Evolutionary conservation across 2,113 vertebrate species (phyloP).

Genomic region (Cnemophilus loriae): DNA sequence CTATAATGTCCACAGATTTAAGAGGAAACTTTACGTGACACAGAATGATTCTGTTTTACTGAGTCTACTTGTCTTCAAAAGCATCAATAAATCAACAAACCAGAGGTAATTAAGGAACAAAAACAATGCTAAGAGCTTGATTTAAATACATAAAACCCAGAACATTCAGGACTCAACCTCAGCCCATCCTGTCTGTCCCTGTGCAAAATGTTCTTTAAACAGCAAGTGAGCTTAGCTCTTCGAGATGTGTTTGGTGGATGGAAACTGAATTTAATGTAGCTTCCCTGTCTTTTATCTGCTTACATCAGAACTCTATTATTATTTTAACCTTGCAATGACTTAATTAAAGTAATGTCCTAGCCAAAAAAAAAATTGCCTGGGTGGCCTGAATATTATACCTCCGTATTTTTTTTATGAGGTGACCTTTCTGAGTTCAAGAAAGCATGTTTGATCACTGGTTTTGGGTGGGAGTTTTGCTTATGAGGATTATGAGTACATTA

Average conservation of each 20-base stretch:
- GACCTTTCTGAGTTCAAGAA: constrained; percentile 49
- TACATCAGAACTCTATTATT: constrained; percentile 13
- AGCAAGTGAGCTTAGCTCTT: neutral
- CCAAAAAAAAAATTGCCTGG: constrained; percentile 10
- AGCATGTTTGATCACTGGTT: neutral
- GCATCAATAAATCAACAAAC: constrained; percentile 20
- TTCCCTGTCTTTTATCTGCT: neutral
- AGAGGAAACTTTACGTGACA: neutral
- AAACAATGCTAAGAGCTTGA: neutral
- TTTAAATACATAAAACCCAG: constrained; percentile 3
- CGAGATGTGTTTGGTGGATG: neutral
- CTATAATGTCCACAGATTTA: neutral
- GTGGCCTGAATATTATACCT: constrained; percentile 19
- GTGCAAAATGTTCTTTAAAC: neutral
- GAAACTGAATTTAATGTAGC: constrained; percentile 4
- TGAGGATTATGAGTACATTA: constrained; percentile 20
- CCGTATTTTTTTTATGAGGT: constrained; percentile 16
- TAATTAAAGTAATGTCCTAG: constrained; percentile 1
- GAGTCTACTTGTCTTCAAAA: neutral
- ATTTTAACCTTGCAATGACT: constrained; percentile 35
- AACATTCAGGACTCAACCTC: neutral
- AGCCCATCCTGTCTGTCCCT: neutral
- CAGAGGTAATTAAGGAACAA: neutral
- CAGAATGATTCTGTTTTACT: neutral
- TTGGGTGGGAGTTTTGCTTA: constrained; percentile 23